Conservation (phyloP, 2,797 vertebrate genomes). For the Stomatorhinus walkeri region DNA sequence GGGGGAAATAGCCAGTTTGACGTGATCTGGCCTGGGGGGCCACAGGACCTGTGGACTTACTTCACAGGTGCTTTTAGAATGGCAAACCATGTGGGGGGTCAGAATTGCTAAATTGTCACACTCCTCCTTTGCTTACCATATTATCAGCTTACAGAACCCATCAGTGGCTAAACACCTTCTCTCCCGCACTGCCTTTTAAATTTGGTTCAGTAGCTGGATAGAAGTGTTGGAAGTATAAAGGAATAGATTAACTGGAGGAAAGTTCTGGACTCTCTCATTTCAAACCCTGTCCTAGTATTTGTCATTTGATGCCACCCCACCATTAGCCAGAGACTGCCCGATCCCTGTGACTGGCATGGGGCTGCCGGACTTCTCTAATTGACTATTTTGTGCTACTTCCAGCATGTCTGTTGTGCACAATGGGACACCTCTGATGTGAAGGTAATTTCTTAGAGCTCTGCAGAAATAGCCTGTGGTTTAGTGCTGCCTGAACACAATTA, state of each 20-base stretch:
- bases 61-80: not conserved
- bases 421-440: constrained; percentile 6
- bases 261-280: not conserved
- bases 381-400: constrained; percentile 12
- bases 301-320: not conserved
- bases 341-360: not conserved
- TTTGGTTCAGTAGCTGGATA: not conserved
- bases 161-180: not conserved
- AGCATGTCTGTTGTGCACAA: not conserved
- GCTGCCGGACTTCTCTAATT: constrained; percentile 9
- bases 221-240: not conserved
- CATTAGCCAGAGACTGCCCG: not conserved
- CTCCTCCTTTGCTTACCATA: not conserved
- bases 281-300: not conserved
- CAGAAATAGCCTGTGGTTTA: constrained; percentile 16
- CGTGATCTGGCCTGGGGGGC: not conserved
- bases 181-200: not conserved
- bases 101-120: not conserved
- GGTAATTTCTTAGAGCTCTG: constrained; percentile 4
- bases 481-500: not conserved
- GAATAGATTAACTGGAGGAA: not conserved
- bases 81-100: not conserved
- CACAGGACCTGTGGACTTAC: not conserved
- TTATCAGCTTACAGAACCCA: not conserved
- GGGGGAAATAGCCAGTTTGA: not conserved